Evolutionary conservation across 2,888 invertebrate genomes (phyloP).

Genomic region (Macrosoma leucophasiata): DNA sequence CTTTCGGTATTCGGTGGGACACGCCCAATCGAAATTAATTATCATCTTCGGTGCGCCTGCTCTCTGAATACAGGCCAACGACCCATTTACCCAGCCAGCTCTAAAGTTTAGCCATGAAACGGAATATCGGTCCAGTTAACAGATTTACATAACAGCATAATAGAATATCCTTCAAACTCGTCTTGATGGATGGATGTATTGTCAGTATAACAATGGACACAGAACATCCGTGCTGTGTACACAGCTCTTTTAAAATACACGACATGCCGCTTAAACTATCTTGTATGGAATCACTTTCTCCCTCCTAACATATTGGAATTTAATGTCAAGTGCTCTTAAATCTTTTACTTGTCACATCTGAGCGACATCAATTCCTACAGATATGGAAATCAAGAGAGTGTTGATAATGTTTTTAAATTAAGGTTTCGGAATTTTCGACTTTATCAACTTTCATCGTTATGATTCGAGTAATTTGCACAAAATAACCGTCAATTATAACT

Average conservation of each 20-base stretch:
- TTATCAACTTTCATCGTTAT: too few species aligned
- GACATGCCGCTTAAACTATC: constrained; percentile 36
- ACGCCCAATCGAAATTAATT: background rate
- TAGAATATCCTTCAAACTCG: constrained; percentile 29
- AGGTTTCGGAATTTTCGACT: too few species aligned
- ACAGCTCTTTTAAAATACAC: constrained; percentile 31
- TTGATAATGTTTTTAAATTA: too few species aligned
- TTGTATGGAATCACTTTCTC: constrained; percentile 30
- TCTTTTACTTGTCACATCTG: too few species aligned
- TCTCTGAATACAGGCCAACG: background rate
- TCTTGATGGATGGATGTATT: constrained; percentile 44
- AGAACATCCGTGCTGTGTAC: constrained; percentile 32
- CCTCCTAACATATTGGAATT: too few species aligned
- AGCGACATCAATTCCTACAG: too few species aligned
- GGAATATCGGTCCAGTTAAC: constrained; percentile 11
- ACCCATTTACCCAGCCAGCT: constrained; percentile 5
- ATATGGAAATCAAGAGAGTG: too few species aligned
- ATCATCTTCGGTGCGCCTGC: background rate
- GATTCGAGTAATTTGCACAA: too few species aligned
- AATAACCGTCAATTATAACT: too few species aligned
- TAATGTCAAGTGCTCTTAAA: too few species aligned
- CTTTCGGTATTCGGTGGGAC: too few species aligned
- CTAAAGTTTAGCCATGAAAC: constrained; percentile 9
- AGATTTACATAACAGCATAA: constrained; percentile 26
- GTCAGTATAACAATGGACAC: constrained; percentile 42